phyloP scores from a whole-genome alignment of 2,888 invertebrate species.

The Caenorhabditis zanzibari region DNA sequence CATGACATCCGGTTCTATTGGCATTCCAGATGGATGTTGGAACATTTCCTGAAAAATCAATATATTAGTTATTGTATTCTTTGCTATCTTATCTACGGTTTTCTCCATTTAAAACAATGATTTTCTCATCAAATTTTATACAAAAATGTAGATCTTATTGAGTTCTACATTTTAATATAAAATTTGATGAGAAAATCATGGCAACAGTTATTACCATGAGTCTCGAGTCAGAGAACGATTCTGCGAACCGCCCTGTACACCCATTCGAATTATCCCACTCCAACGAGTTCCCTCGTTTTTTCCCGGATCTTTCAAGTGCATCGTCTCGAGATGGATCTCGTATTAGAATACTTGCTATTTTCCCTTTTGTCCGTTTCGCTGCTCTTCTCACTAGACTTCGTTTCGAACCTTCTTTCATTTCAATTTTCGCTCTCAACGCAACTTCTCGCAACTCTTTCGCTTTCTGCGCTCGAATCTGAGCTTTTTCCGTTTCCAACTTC shows the following conservation, averaged over 20 bases:
- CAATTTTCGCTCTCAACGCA: neutral
- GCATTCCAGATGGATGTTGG: slow-evolving; percentile 84
- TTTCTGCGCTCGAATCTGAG: neutral
- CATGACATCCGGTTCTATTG: slow-evolving; percentile 85
- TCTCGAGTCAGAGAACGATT: slow-evolving; percentile 35
- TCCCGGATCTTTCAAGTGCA: slow-evolving; percentile 4
- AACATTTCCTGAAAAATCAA: slow-evolving; percentile 79
- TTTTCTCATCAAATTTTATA: too few species aligned
- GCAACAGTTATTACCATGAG: slow-evolving; percentile 4
- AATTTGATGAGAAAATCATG: neutral
- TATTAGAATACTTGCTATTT: slow-evolving; percentile 31
- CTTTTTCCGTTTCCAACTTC: slow-evolving; percentile 33
- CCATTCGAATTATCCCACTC: slow-evolving; percentile 15
- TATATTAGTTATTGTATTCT: neutral
- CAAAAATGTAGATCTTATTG: too few species aligned
- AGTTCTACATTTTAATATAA: too few species aligned
- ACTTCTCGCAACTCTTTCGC: neutral
- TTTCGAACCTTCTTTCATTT: slow-evolving; percentile 14
- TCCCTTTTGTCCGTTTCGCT: slow-evolving; percentile 37
- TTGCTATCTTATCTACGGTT: neutral
- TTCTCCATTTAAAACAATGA: too few species aligned
- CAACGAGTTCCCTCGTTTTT: slow-evolving; percentile 40
- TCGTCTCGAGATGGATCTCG: slow-evolving; percentile 20
- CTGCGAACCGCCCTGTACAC: slow-evolving; percentile 8
- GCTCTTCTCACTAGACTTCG: slow-evolving; percentile 30